A percentile compares a stretch with the other conserved stretches of the same genome.
These are phyloP conservation scores for Cheilosia vernalis DNA, from an alignment of 2,888 invertebrate species.

Conservation along the genomic window DNA sequence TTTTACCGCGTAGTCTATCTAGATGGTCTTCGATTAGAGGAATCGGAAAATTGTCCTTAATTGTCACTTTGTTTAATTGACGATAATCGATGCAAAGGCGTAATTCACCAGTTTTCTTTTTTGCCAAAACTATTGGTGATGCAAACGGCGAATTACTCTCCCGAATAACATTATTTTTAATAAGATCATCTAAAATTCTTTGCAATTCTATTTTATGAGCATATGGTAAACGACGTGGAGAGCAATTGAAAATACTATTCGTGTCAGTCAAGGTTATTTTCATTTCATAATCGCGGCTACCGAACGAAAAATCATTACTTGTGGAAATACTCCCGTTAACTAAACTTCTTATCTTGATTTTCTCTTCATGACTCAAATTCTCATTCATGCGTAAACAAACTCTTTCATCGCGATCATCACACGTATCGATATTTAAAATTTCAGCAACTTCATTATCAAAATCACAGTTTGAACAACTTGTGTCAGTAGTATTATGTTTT, in stretches of 20 bases:
- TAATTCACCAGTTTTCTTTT: no score
- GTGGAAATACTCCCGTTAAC: constrained; percentile 6
- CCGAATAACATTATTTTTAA: not conserved
- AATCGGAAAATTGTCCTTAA: no score
- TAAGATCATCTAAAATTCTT: constrained; percentile 32
- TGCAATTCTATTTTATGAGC: constrained; percentile 34
- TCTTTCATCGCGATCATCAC: constrained; percentile 15
- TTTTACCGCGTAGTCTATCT: no score
- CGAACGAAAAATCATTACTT: not conserved
- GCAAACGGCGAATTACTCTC: constrained; percentile 20
- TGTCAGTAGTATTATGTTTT: constrained; percentile 3
- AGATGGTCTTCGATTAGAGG: no score
- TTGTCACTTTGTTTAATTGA: no score
- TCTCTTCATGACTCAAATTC: constrained; percentile 23
- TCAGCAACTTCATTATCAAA: constrained; percentile 3
- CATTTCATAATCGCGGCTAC: constrained; percentile 21
- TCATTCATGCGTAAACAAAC: constrained; percentile 34
- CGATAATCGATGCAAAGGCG: no score
- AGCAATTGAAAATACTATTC: constrained; percentile 46
- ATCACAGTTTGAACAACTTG: not conserved
- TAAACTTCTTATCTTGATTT: constrained; percentile 19
- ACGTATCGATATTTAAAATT: constrained; percentile 46
- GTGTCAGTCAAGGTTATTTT: constrained; percentile 23
- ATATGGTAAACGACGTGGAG: constrained; percentile 32
- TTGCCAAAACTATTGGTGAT: no score